Evolutionary conservation across 2,888 invertebrate species (phyloP).

Genomic region (Eupithecia exiguata): DNA sequence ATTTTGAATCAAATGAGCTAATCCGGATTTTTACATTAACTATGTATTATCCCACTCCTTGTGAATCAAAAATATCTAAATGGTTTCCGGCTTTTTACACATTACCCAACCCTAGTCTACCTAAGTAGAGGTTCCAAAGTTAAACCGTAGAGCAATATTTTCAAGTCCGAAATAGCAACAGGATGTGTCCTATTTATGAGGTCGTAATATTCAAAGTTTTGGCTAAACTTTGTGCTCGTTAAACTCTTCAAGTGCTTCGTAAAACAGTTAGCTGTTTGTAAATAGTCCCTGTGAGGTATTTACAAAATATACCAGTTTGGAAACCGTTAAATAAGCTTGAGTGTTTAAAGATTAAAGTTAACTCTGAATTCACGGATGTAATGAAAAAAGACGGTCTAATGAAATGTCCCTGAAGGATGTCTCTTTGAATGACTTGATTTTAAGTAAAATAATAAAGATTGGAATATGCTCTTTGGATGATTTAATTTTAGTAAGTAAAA

Average conservation of each 20-base stretch:
- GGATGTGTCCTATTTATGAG: slow-evolving; percentile 55
- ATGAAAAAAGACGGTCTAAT: slow-evolving; percentile 10
- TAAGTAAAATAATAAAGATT: background rate
- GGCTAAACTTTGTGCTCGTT: slow-evolving; percentile 55
- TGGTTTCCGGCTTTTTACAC: background rate
- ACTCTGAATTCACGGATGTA: slow-evolving; percentile 16
- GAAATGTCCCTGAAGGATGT: slow-evolving; percentile 12
- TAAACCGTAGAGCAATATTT: slow-evolving; percentile 42
- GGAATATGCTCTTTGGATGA: too few relatives aligned
- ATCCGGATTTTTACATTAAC: background rate
- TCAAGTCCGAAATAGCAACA: slow-evolving; percentile 53
- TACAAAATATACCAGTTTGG: slow-evolving; percentile 69
- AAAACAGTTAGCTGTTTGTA: slow-evolving; percentile 58
- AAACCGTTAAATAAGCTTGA: slow-evolving; percentile 53
- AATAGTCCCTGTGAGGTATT: slow-evolving; percentile 62
- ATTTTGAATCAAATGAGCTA: background rate
- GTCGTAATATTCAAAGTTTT: slow-evolving; percentile 48
- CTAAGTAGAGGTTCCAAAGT: slow-evolving; percentile 23
- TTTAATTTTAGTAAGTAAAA: too few relatives aligned
- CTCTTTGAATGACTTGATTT: background rate
- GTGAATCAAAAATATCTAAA: background rate
- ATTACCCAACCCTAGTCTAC: slow-evolving; percentile 8
- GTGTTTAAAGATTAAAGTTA: slow-evolving; percentile 27
- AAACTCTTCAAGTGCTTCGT: slow-evolving; percentile 55
- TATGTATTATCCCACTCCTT: background rate